Evolutionary conservation across 2,113 vertebrate genomes (phyloP).

Genomic region (Saimiri boliviensis): DNA sequence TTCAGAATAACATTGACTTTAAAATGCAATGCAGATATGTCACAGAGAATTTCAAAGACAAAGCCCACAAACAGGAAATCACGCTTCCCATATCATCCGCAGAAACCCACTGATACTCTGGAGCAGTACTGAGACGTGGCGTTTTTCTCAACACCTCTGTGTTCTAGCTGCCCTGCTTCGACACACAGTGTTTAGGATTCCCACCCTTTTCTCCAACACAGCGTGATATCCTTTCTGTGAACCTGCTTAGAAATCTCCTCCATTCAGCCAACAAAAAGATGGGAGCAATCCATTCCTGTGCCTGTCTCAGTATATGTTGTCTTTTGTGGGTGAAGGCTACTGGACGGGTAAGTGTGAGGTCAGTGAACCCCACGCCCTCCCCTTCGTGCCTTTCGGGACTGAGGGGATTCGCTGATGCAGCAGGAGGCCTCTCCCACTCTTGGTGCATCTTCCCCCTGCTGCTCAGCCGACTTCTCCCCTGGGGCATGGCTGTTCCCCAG

Average conservation of each 20-base stretch:
- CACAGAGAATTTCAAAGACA: background rate
- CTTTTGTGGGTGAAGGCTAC: background rate
- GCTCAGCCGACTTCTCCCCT: background rate
- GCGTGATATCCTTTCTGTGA: background rate
- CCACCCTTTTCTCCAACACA: background rate
- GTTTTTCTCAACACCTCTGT: background rate
- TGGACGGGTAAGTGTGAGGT: background rate
- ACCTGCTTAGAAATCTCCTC: background rate
- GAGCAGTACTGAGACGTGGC: accelerated
- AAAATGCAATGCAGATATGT: background rate
- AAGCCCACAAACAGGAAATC: too few relatives aligned
- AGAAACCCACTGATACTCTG: background rate
- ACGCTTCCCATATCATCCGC: background rate
- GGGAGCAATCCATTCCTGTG: too few relatives aligned
- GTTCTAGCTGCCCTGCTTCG: too few relatives aligned
- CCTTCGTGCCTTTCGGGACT: background rate
- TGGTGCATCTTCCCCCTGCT: too few relatives aligned
- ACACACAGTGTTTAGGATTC: too few relatives aligned
- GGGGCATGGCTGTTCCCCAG: background rate
- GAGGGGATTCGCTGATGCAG: background rate
- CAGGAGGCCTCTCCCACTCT: too few relatives aligned
- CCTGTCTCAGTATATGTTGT: background rate
- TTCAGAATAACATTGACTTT: background rate
- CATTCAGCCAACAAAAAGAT: background rate
- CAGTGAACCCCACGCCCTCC: background rate